phyloP scores from a whole-genome alignment of 2,797 vertebrate species.

The Tauraco hartlaubi region DNA sequence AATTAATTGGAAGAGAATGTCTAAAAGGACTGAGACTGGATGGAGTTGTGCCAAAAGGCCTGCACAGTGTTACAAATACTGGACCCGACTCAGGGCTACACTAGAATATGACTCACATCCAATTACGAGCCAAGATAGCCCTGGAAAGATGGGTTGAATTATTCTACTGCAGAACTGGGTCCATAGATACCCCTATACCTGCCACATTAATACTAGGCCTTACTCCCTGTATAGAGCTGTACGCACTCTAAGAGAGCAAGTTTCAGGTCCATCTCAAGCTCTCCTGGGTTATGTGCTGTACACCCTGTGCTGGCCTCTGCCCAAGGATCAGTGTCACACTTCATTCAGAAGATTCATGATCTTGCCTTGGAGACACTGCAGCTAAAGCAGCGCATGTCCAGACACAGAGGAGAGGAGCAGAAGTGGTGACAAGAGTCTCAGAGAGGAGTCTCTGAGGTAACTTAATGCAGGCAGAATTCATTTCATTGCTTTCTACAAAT shows the following conservation, averaged over 20 bases:
- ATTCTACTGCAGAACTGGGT: background rate
- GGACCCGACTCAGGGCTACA: conserved; percentile 57
- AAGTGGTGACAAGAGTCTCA: background rate
- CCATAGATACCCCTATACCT: background rate
- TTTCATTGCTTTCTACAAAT: background rate
- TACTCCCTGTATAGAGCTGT: background rate
- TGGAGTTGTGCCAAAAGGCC: conserved; percentile 51
- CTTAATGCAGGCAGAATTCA: background rate
- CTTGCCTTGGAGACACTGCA: background rate
- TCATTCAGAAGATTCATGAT: background rate
- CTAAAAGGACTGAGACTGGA: conserved; percentile 39
- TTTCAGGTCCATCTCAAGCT: background rate
- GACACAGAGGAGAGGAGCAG: background rate
- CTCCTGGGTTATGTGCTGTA: background rate
- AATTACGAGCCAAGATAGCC: conserved; percentile 33
- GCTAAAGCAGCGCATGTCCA: background rate
- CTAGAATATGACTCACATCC: conserved; percentile 50
- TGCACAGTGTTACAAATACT: conserved; percentile 55
- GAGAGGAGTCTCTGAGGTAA: background rate
- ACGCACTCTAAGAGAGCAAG: background rate
- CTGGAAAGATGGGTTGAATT: conserved; percentile 35
- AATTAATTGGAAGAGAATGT: conserved; percentile 54
- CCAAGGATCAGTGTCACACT: background rate
- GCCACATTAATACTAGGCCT: background rate
- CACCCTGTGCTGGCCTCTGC: background rate